Conservation (phyloP, 2,797 vertebrate species). For the Alcedo quadribrachys region DNA sequence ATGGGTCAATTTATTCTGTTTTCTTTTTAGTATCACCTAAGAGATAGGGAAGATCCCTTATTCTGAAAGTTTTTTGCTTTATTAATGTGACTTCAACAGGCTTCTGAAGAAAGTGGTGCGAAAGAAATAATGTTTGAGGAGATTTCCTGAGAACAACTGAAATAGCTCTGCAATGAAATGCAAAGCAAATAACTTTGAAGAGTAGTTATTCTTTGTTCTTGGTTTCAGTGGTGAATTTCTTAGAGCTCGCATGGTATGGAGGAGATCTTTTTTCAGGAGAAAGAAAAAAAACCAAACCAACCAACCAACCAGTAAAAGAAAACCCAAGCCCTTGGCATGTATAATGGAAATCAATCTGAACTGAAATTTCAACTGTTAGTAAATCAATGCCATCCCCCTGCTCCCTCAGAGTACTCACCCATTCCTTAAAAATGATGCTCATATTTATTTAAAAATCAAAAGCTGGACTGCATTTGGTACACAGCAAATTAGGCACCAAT, state of each 20-base stretch:
- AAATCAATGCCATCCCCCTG: slow-evolving; percentile 59
- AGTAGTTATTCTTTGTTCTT: slow-evolving; percentile 30
- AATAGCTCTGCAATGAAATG: slow-evolving; percentile 37
- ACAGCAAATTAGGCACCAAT: background rate
- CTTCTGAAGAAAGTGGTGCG: background rate
- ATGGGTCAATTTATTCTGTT: background rate
- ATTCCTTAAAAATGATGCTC: background rate
- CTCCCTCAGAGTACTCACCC: background rate
- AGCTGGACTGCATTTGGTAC: background rate
- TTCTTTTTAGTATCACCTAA: background rate
- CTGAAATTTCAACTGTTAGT: slow-evolving; percentile 51
- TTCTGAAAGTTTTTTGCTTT: background rate
- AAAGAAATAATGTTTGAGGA: slow-evolving; percentile 2
- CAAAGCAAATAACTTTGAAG: slow-evolving; percentile 38
- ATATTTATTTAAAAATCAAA: background rate
- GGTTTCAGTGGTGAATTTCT: slow-evolving; percentile 49
- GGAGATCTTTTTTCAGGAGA: slow-evolving; percentile 30
- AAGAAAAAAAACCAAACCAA: background rate
- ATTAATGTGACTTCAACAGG: background rate
- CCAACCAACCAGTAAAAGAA: background rate
- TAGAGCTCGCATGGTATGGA: background rate
- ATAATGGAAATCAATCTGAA: slow-evolving; percentile 53
- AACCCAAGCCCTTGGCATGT: slow-evolving; percentile 3
- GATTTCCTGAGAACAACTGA: slow-evolving; percentile 22
- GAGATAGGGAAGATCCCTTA: background rate